phyloP scores from a whole-genome alignment of 2,113 vertebrate genomes.

The Aegotheles bennettii region DNA sequence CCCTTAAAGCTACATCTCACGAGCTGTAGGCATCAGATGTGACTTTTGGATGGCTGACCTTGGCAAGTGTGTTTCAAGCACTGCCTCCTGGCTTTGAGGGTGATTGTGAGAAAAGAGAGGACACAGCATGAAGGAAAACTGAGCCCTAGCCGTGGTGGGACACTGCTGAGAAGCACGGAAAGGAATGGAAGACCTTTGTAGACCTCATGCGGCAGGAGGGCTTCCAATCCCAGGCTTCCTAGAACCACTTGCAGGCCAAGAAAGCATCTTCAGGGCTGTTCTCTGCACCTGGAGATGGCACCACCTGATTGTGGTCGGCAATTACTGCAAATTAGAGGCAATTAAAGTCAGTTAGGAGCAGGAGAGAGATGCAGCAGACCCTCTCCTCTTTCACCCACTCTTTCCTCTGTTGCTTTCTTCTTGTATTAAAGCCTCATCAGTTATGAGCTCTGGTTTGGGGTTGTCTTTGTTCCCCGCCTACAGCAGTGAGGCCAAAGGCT shows the following conservation, averaged over 20 bases:
- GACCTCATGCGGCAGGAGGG: not conserved
- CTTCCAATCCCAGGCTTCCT: not conserved
- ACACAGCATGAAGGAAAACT: fast-evolving
- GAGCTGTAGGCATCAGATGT: fast-evolving
- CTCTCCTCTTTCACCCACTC: not conserved
- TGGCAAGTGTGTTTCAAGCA: not conserved
- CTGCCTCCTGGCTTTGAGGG: not conserved
- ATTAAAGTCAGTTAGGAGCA: fast-evolving
- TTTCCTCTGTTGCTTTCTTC: not conserved
- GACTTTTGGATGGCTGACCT: not conserved
- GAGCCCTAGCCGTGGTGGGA: not conserved
- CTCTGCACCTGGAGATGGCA: not conserved
- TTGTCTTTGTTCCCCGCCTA: not conserved
- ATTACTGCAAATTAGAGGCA: not conserved
- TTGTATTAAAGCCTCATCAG: not conserved
- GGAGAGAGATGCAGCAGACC: not conserved
- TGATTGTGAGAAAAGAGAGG: not conserved
- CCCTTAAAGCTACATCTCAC: not conserved
- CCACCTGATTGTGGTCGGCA: not conserved
- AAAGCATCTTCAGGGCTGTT: not conserved
- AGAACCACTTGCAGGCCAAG: not conserved
- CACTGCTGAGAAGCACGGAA: not conserved
- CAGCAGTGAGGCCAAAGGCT: not conserved
- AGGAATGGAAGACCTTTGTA: not conserved
- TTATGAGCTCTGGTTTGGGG: not conserved